A percentile compares a stretch with the other conserved stretches of the same genome.
Conservation (phyloP, 1,140 invertebrate species). For the Sesamia nonagrioides region DNA sequence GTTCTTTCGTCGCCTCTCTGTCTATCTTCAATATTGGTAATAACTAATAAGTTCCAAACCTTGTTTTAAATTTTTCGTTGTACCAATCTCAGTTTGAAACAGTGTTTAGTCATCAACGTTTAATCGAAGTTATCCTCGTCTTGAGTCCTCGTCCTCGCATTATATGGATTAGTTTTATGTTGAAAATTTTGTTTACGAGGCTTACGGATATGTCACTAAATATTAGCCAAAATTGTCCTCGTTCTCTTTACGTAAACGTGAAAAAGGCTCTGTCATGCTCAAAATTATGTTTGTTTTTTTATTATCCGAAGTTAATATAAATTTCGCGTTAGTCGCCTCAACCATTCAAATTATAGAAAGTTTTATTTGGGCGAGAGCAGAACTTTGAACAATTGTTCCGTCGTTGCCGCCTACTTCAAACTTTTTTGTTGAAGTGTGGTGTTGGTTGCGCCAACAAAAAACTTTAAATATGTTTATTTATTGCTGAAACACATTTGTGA, state of each 20-base stretch:
- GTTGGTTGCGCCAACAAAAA: slow-evolving; percentile 3
- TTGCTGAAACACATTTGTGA: slow-evolving; percentile 27
- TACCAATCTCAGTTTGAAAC: background rate
- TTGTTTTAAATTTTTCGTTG: background rate
- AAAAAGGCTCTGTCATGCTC: too few species aligned
- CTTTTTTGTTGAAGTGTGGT: slow-evolving; percentile 2
- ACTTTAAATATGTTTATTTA: slow-evolving; percentile 22
- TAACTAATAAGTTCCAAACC: background rate
- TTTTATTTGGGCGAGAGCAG: background rate
- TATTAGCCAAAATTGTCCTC: background rate
- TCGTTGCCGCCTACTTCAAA: slow-evolving; percentile 8
- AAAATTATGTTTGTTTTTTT: background rate
- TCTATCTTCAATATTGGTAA: background rate
- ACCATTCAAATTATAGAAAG: slow-evolving; percentile 14
- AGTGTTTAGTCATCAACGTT: background rate
- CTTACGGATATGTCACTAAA: too few species aligned
- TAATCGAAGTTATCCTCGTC: background rate
- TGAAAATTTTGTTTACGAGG: too few species aligned
- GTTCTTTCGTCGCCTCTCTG: slow-evolving; percentile 21
- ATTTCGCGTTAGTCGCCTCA: background rate
- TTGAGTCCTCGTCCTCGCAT: background rate
- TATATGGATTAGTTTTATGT: background rate
- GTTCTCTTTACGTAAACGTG: background rate
- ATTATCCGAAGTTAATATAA: background rate
- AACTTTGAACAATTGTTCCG: slow-evolving; percentile 22